These are phyloP conservation scores for Furcifer pardalis DNA, from an alignment of 2,797 vertebrate genomes.

Conservation along the genomic window DNA sequence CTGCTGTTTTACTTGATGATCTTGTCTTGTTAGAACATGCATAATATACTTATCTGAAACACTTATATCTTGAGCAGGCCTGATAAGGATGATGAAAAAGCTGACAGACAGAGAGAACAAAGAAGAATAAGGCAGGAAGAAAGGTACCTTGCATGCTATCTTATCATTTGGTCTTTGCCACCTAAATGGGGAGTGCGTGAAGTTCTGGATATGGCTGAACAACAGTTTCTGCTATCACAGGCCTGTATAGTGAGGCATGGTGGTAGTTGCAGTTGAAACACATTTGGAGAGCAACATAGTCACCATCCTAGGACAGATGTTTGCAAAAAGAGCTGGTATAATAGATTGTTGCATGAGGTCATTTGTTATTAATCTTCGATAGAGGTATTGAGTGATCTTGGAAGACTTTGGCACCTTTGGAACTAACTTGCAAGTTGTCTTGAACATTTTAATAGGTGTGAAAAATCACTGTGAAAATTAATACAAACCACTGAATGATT, in stretches of 20 bases:
- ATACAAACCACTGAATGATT: too few species aligned
- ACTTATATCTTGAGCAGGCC: constrained; percentile 69
- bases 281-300: background rate
- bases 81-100: constrained; percentile 78
- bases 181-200: background rate
- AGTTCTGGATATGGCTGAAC: background rate
- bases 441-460: background rate
- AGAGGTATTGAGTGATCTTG: background rate
- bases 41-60: background rate
- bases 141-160: constrained; percentile 75
- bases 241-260: background rate
- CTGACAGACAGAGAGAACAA: constrained; percentile 78
- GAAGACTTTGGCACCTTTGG: background rate
- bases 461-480: background rate
- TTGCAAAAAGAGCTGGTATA: background rate
- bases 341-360: background rate
- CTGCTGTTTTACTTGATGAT: background rate
- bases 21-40: background rate
- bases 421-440: background rate
- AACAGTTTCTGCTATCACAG: background rate
- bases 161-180: background rate
- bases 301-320: background rate
- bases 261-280: background rate
- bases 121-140: constrained; percentile 86
- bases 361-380: background rate